These are phyloP conservation scores for Prunella fulvescens DNA, from an alignment of 2,113 vertebrate genomes.

Conservation along the genomic window DNA sequence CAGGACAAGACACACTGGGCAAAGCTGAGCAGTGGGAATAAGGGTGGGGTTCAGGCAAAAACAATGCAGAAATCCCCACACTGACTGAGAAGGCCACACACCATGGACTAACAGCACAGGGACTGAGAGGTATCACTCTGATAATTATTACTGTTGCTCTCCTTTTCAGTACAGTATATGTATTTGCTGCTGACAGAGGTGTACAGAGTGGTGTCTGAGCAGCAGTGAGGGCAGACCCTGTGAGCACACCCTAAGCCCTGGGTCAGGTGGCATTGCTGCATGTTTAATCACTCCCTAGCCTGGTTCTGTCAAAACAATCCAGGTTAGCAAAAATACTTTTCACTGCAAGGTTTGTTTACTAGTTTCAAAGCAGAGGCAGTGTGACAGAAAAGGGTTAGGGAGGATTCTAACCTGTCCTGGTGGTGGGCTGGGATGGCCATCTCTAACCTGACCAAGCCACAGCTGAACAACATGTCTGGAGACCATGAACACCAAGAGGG, in stretches of 20 bases:
- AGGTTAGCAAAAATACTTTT: neutral
- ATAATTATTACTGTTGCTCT: neutral
- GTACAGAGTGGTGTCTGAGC: neutral
- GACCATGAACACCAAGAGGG: neutral
- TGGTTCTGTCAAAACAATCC: slow-evolving; percentile 21
- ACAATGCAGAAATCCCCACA: neutral
- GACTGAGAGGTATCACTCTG: neutral
- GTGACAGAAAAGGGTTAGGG: slow-evolving; percentile 44
- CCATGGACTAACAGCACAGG: neutral
- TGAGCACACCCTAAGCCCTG: neutral
- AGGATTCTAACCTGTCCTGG: neutral
- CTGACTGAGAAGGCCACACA: neutral
- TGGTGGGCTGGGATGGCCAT: neutral
- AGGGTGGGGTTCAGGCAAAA: neutral
- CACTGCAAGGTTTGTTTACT: slow-evolving; percentile 12
- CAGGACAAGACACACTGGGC: rapidly evolving
- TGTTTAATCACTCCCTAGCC: neutral
- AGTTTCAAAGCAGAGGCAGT: slow-evolving; percentile 2
- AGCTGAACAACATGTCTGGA: rapidly evolving
- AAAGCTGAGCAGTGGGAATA: neutral
- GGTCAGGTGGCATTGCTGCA: neutral
- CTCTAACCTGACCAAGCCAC: neutral
- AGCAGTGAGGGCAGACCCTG: neutral
- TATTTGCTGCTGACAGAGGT: neutral
- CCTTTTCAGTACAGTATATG: neutral